These are phyloP conservation scores for Allolobophora icterica DNA, from an alignment of 2,888 invertebrate species.

Conservation along the genomic window DNA sequence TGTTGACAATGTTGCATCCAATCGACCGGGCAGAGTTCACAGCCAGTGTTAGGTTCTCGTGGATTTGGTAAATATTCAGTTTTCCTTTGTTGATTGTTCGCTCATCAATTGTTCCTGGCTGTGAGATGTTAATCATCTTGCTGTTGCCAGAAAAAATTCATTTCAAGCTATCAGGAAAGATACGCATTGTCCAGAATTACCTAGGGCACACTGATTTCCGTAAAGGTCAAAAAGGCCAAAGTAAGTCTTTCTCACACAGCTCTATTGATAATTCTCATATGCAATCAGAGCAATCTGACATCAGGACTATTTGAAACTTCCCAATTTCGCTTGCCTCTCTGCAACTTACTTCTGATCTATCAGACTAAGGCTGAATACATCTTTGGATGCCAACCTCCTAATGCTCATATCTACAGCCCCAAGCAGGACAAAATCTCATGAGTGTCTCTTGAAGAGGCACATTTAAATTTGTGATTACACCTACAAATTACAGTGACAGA, in stretches of 20 bases:
- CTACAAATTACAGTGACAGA: too few relatives aligned
- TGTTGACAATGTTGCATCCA: conserved; percentile 87
- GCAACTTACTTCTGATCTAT: too few relatives aligned
- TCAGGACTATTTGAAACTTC: too few relatives aligned
- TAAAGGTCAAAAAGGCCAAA: background rate
- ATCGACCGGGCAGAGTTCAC: conserved; percentile 95
- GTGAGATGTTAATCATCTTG: conserved; percentile 98
- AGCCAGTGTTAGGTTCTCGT: conserved; percentile 94
- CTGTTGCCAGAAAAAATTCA: conserved; percentile 67
- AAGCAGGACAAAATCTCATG: too few relatives aligned
- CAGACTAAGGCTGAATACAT: too few relatives aligned
- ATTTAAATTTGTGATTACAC: too few relatives aligned
- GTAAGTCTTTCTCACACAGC: background rate
- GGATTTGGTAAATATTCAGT: conserved; percentile 72
- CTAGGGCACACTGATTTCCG: background rate
- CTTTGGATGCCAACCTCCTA: too few relatives aligned
- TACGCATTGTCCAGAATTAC: background rate
- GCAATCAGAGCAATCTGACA: too few relatives aligned
- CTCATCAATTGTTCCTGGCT: conserved; percentile 98
- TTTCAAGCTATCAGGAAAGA: background rate
- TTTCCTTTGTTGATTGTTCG: conserved; percentile 86
- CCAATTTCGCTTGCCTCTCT: too few relatives aligned
- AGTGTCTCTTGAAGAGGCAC: too few relatives aligned
- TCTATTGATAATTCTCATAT: too few relatives aligned
- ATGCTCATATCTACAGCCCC: too few relatives aligned